These are phyloP conservation scores for Odontocolon sp. DNA, from an alignment of 2,888 invertebrate species.

Conservation along the genomic window DNA sequence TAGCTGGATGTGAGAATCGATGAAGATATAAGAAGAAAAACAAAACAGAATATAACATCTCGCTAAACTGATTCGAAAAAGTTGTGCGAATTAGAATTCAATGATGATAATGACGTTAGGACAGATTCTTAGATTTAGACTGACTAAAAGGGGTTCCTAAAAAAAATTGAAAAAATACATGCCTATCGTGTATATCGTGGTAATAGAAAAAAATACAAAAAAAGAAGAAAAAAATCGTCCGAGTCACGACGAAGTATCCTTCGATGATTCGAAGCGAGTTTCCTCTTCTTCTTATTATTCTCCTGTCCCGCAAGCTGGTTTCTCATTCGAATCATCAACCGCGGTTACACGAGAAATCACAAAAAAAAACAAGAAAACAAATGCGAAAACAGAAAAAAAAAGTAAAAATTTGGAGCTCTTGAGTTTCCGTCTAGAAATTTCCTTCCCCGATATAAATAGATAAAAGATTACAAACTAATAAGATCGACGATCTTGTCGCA, in stretches of 20 bases:
- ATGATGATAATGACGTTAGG: constrained; percentile 32
- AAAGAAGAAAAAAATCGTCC: not conserved
- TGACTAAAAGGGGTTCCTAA: constrained; percentile 63
- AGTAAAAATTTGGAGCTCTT: constrained; percentile 27
- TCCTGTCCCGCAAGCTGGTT: constrained; percentile 1
- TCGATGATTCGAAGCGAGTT: constrained; percentile 15
- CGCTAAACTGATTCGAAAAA: constrained; percentile 47
- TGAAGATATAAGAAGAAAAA: not conserved
- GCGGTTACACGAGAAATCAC: constrained; percentile 34
- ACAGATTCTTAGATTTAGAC: constrained; percentile 61
- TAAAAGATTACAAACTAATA: constrained; percentile 11
- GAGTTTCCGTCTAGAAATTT: constrained; percentile 55
- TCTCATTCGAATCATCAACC: constrained; percentile 23
- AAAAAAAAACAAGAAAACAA: not conserved
- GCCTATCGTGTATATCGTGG: constrained; percentile 39
- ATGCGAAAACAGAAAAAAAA: not conserved
- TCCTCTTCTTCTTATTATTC: constrained; percentile 10
- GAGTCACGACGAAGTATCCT: constrained; percentile 1
- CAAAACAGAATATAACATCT: constrained; percentile 48
- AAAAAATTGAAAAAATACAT: constrained; percentile 33
- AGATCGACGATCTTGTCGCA: constrained; percentile 44
- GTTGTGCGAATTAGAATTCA: constrained; percentile 46
- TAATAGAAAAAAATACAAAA: too few relatives aligned
- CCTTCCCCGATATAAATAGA: constrained; percentile 42
- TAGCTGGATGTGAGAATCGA: constrained; percentile 40